Evolutionary conservation across 2,113 vertebrate species (phyloP), one percentile per base, ranked within the genome.

Genomic region (Dryoscopus gambensis): DNA sequence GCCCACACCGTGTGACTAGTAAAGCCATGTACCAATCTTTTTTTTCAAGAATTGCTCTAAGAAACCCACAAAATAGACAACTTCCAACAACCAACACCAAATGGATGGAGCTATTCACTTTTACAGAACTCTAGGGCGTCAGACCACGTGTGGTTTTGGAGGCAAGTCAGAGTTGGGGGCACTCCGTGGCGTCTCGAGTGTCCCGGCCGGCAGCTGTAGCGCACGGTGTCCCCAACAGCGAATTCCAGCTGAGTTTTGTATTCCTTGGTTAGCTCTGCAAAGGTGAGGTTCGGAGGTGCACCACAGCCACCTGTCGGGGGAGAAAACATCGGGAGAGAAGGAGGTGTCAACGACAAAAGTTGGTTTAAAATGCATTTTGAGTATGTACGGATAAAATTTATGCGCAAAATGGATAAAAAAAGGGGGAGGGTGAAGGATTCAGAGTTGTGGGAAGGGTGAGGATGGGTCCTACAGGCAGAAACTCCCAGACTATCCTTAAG

Each of bases 101-200:
- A 95, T 0, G 5, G 88, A 97, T 79, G 35, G 91, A 96, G 95
- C 87, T 97, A 97, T 97, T 96, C 96, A 97, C 96, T 97, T 97
- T 95, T 80, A 23, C 96, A 96, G 70, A 96, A 96, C 65, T 30
- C 89, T 93, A 55, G 77, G 8, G 70, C 95, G 95, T 92, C 94
- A 89, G 96, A 96, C 96, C 96, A 97, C 94, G 81, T 84, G 65
- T 53, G 67, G 87, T 95, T 97, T 68, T 27, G 19, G 89, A 97
- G 95, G 81, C 95, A 97, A 8, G 87, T 97, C 89, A 97, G 84
- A 12, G 62, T 56, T 60, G 20, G 49, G 56, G 57, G 2, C 44
- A 46, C 4, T 24, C 81, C 1, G 0, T 16, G 52, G 22, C 60
- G 60, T 31, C 57, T 77, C 8, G 1, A 25, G 55, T 92, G 73